Evolutionary conservation across 2,113 vertebrate species (phyloP), one percentile per base, ranked within the genome.

Genomic region (Microtus oregoni): DNA sequence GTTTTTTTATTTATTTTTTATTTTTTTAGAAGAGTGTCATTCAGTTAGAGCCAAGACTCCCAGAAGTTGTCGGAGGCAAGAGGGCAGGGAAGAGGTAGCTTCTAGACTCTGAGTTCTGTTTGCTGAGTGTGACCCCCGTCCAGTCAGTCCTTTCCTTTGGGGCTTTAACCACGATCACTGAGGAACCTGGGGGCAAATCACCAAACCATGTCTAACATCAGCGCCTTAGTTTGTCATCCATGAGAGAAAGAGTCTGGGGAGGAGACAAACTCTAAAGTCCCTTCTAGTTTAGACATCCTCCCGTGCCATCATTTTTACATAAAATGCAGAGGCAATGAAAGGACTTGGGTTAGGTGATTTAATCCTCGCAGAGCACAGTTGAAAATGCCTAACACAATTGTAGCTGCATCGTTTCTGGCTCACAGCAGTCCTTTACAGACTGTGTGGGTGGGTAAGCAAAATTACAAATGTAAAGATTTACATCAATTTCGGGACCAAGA

Each of bases 381-480:
- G 95, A 17, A 89, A 96, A 90, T 93, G 86, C 65, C 92, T 88
- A 96, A 73, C 85, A 93, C 81, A 78, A 86, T 95, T 0, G 4
- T 63, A 93, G 88, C 12, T 90, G 90, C 92, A 94, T 90, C 77
- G 72, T 77, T 61, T 96, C 79, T 96, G 97, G 95, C 93, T 96
- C 95, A 89, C 89, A 89, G 86, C 95, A 92, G 81, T 96, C 86
- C 91, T 97, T 95, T 94, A 91, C 89, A 89, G 86, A 95, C 90
- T 90, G 90, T 75, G 96, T 97, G 94, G 92, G 97, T 88, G 89
- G 92, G 61, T 94, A 92, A 97, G 73, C 92, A 61, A 97, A 97
- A 98, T 94, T 93, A 93, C 89, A 47, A 95, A 96, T 96, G 95
- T 95, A 97, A 97, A 98, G 97, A 97, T 97, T 96, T 97, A 81